These are phyloP conservation scores for Tupaia tana DNA, from an alignment of 2,113 vertebrate species.

Conservation along the genomic window DNA sequence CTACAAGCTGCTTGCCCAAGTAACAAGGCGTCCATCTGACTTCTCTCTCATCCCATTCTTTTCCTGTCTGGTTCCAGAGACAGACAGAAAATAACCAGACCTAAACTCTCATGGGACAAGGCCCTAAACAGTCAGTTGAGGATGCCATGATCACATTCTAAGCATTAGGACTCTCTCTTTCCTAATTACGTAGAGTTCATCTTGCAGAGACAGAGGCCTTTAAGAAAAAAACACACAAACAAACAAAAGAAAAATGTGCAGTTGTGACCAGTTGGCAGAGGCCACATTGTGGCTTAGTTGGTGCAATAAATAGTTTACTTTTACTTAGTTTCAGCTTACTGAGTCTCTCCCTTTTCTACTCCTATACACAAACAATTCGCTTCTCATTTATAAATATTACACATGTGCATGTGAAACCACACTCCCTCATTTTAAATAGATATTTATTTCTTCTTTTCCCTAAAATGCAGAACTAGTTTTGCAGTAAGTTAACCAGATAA, in stretches of 20 bases:
- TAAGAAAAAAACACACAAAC: background rate
- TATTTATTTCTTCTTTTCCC: constrained; percentile 64
- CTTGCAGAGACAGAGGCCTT: background rate
- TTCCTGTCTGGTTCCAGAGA: background rate
- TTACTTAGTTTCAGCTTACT: constrained; percentile 59
- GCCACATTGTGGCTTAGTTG: constrained; percentile 50
- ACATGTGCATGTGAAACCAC: constrained; percentile 67
- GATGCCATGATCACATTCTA: background rate
- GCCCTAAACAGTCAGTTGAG: background rate
- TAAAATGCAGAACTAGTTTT: constrained; percentile 18
- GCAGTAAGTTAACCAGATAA: constrained; percentile 22
- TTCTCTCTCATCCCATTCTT: background rate
- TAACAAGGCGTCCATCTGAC: constrained; percentile 15
- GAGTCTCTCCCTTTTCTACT: constrained; percentile 39
- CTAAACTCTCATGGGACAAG: background rate
- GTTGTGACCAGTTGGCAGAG: constrained; percentile 56
- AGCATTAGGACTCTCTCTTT: background rate
- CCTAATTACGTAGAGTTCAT: background rate
- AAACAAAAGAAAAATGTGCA: background rate
- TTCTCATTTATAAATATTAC: constrained; percentile 72
- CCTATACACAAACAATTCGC: constrained; percentile 71
- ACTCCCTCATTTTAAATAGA: constrained; percentile 53
- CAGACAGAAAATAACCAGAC: background rate
- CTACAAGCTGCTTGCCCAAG: constrained; percentile 27
- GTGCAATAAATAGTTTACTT: constrained; percentile 76